Evolutionary conservation across 2,113 vertebrate species (phyloP).

Genomic region (Scartelaos histophorus): DNA sequence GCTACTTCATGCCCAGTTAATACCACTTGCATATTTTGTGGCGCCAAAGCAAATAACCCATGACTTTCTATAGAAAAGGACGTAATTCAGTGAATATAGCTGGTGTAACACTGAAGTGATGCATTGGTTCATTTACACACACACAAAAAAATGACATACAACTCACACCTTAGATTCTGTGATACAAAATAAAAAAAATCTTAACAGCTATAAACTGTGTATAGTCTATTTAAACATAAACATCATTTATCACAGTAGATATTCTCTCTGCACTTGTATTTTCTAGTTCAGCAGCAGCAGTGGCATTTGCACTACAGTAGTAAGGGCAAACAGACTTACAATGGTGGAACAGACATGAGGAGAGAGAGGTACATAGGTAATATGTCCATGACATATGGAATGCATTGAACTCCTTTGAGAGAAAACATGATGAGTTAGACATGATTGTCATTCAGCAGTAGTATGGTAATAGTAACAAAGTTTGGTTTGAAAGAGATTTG

Average conservation of each 20-base stretch:
- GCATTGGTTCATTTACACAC: conserved; percentile 27
- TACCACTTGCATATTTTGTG: conserved; percentile 7
- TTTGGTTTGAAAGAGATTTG: conserved; percentile 45
- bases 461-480: conserved; percentile 11
- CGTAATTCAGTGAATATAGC: conserved; percentile 4
- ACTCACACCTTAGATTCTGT: conserved; percentile 13
- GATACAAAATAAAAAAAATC: conserved; percentile 36
- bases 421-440: conserved; percentile 12
- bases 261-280: conserved; percentile 24
- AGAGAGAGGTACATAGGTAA: conserved; percentile 29
- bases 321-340: conserved; percentile 41
- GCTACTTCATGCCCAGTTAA: conserved; percentile 21
- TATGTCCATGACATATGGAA: conserved; percentile 46
- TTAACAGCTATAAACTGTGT: conserved; percentile 23
- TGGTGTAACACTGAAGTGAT: conserved; percentile 19
- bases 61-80: conserved; percentile 19
- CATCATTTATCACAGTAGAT: conserved; percentile 31
- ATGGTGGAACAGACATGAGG: conserved; percentile 24
- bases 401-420: conserved; percentile 25
- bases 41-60: conserved; percentile 11
- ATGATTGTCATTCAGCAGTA: conserved; percentile 73
- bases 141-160: conserved; percentile 32
- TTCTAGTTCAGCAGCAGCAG: conserved; percentile 41
- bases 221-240: conserved; percentile 7
- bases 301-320: conserved; percentile 34